A percentile compares a stretch with the other conserved stretches of the same genome.
Evolutionary conservation across 2,113 vertebrate species (phyloP).

Genomic region (Salvelinus alpinus): DNA sequence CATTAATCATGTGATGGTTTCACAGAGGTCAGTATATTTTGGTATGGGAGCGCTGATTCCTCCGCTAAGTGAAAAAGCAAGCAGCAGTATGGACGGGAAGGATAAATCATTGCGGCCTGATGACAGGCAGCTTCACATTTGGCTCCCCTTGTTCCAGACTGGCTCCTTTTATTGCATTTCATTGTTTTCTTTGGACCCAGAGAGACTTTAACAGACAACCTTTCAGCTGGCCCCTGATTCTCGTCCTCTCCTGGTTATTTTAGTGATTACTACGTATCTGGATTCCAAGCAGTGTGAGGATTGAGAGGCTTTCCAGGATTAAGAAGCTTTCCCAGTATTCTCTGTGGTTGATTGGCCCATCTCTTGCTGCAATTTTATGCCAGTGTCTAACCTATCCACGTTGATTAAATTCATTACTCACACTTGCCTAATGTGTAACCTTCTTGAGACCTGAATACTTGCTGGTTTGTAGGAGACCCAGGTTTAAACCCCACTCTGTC

Average conservation of each 20-base stretch:
- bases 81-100: constrained; percentile 64
- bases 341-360: too few relatives aligned
- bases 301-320: constrained; percentile 17
- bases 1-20: constrained; percentile 69
- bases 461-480: too few relatives aligned
- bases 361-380: too few relatives aligned
- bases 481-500: too few relatives aligned
- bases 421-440: too few relatives aligned
- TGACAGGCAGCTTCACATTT: constrained; percentile 73
- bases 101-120: constrained; percentile 70
- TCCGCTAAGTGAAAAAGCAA: constrained; percentile 78
- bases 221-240: constrained; percentile 55
- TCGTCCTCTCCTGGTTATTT: constrained; percentile 46
- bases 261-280: constrained; percentile 52
- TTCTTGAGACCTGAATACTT: too few relatives aligned
- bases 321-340: not conserved
- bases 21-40: constrained; percentile 55
- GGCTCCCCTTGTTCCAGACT: constrained; percentile 61
- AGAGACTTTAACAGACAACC: constrained; percentile 58
- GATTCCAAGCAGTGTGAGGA: constrained; percentile 26
- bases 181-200: constrained; percentile 69
- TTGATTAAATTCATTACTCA: too few relatives aligned
- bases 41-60: constrained; percentile 62
- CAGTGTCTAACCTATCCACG: too few relatives aligned
- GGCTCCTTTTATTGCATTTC: constrained; percentile 74